These are phyloP conservation scores for Phalanger gymnotis DNA, from an alignment of 2,797 vertebrate species.

Conservation along the genomic window DNA sequence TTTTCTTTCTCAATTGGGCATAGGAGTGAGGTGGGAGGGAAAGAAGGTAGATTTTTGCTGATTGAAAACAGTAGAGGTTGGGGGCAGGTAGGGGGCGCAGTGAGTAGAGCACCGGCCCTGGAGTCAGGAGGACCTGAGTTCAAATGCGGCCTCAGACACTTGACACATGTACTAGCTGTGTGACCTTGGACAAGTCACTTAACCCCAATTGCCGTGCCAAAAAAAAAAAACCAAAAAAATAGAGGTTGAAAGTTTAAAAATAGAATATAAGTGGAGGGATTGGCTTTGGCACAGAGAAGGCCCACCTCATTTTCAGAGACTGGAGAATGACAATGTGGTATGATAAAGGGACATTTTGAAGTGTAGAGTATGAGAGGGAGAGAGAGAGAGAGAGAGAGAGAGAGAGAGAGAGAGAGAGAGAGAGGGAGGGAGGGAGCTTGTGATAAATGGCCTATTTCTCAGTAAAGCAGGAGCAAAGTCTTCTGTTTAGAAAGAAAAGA, in stretches of 20 bases:
- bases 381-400: background rate
- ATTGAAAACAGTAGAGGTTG: background rate
- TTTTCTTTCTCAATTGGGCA: background rate
- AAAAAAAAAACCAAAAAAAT: too few species aligned
- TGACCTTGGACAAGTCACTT: too few species aligned
- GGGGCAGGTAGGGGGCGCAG: too few species aligned
- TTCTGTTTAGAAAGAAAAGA: background rate
- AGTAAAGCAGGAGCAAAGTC: background rate
- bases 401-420: background rate
- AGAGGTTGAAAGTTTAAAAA: background rate
- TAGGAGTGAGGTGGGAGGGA: background rate
- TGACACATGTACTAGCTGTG: too few species aligned
- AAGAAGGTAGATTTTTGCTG: background rate
- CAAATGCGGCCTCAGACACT: too few species aligned
- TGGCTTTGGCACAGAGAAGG: background rate
- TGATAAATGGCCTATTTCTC: background rate
- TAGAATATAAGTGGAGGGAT: background rate
- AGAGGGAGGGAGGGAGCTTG: background rate
- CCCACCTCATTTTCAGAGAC: background rate
- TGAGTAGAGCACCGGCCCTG: too few species aligned
- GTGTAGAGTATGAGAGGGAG: background rate
- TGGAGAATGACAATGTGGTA: background rate
- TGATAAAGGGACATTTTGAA: background rate
- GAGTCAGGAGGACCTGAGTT: too few species aligned
- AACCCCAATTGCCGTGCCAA: too few species aligned